phyloP scores from a whole-genome alignment of 2,888 invertebrate species.

The Andrena minutula region DNA sequence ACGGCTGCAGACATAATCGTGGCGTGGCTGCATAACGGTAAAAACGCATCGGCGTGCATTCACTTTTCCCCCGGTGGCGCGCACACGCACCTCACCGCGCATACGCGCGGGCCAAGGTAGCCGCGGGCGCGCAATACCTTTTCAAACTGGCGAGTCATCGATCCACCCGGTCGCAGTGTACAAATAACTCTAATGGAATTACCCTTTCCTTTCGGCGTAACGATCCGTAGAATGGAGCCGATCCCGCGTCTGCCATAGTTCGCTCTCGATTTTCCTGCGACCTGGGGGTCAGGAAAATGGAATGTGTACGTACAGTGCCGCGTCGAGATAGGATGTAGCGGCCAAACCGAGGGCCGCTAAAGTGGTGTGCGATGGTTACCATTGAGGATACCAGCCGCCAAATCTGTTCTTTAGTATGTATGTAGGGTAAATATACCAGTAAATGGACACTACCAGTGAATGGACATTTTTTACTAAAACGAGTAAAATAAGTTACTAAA shows the following conservation, averaged over 20 bases:
- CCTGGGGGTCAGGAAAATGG: neutral
- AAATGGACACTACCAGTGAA: no score
- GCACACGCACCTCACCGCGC: slow-evolving; percentile 37
- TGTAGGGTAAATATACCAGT: no score
- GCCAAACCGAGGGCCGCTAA: no score
- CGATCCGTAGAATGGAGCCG: slow-evolving; percentile 16
- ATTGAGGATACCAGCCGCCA: no score
- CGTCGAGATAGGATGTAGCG: no score
- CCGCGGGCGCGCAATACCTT: slow-evolving; percentile 50
- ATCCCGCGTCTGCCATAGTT: slow-evolving; percentile 14
- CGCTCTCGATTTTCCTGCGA: slow-evolving; percentile 25
- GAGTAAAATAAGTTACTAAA: no score
- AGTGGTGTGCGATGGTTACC: no score
- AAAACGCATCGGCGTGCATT: slow-evolving; percentile 75
- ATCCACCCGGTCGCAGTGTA: slow-evolving; percentile 40
- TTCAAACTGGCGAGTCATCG: slow-evolving; percentile 58
- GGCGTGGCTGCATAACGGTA: slow-evolving; percentile 72
- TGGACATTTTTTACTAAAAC: no score
- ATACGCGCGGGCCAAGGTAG: slow-evolving; percentile 41
- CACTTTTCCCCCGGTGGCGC: slow-evolving; percentile 68
- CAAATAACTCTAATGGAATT: slow-evolving; percentile 60
- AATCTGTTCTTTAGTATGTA: no score
- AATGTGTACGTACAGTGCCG: neutral
- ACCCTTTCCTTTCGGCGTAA: slow-evolving; percentile 49
- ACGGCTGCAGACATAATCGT: slow-evolving; percentile 71